Percentiles rank a stretch among this genome's conserved stretches.
Evolutionary conservation across 1,140 invertebrate genomes (phyloP).

Genomic region (Drosophila parabipectinata): DNA sequence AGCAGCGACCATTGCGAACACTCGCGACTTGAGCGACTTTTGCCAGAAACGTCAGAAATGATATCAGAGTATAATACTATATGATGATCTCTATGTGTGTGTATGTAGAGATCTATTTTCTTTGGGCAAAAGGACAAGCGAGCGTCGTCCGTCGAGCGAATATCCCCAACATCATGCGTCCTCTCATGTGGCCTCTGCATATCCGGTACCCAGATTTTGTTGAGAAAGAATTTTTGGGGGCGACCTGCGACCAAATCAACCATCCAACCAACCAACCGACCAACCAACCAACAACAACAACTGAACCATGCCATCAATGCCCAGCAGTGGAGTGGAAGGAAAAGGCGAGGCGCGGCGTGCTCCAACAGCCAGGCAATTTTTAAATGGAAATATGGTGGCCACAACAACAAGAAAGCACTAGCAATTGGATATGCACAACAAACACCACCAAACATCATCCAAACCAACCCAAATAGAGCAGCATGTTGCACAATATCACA

Average conservation of each 20-base stretch:
- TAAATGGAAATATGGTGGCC: conserved; percentile 25
- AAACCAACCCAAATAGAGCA: conserved; percentile 12
- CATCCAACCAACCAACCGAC: conserved; percentile 37
- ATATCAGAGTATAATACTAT: conserved; percentile 13
- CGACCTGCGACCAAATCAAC: conserved; percentile 26
- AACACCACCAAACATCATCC: conserved; percentile 11
- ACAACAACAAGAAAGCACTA: conserved; percentile 22
- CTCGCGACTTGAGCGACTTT: conserved; percentile 76
- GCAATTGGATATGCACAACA: conserved; percentile 43
- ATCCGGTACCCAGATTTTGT: conserved; percentile 49
- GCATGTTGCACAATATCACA: conserved; percentile 27
- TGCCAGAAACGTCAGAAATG: conserved; percentile 38
- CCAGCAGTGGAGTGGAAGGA: conserved; percentile 38
- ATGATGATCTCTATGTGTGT: neutral
- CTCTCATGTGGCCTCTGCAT: conserved; percentile 80
- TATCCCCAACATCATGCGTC: conserved; percentile 83
- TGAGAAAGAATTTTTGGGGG: conserved; percentile 59
- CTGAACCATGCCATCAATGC: conserved; percentile 32
- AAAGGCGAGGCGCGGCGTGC: conserved; percentile 29
- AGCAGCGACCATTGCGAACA: conserved; percentile 64
- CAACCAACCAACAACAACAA: conserved; percentile 27
- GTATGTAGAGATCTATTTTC: conserved; percentile 4
- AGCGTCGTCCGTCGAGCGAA: conserved; percentile 36
- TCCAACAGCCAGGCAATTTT: conserved; percentile 20
- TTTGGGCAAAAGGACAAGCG: conserved; percentile 62